phyloP scores from a whole-genome alignment of 1,140 invertebrate species.

The Heliconius hewitsoni region DNA sequence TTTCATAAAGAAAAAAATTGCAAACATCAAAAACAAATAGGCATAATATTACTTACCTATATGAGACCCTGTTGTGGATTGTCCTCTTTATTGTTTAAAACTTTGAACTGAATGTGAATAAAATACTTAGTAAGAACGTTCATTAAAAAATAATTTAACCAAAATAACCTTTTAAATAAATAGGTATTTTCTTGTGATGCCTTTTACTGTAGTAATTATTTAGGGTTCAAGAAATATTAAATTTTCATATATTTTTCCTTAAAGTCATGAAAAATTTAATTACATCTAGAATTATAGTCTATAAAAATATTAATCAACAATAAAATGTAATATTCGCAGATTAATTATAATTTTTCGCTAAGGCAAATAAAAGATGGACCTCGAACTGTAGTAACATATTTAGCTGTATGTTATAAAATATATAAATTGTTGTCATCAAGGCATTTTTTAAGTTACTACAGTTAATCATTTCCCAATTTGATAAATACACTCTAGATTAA shows the following conservation, averaged over 20 bases:
- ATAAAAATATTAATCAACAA: not conserved
- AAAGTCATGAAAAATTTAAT: not conserved
- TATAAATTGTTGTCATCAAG: too few relatives aligned
- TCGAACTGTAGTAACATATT: not conserved
- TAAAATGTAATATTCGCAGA: not conserved
- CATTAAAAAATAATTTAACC: not conserved
- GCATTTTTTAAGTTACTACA: too few relatives aligned
- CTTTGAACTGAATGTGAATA: not conserved
- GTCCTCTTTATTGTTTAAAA: not conserved
- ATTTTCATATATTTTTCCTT: not conserved
- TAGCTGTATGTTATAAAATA: too few relatives aligned
- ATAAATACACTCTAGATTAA: too few relatives aligned
- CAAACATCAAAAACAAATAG: not conserved
- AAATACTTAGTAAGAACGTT: not conserved
- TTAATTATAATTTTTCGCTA: slow-evolving; percentile 1
- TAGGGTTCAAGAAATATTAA: too few relatives aligned
- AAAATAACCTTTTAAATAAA: not conserved
- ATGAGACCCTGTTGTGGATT: not conserved
- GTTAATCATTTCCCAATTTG: too few relatives aligned
- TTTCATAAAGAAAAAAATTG: too few relatives aligned
- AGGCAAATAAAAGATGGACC: not conserved
- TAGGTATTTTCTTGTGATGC: not conserved
- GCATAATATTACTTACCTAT: not conserved
- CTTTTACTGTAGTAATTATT: too few relatives aligned
- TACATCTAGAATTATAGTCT: not conserved